phyloP scores from a whole-genome alignment of 2,113 vertebrate species.

The Bostrychus sinensis region DNA sequence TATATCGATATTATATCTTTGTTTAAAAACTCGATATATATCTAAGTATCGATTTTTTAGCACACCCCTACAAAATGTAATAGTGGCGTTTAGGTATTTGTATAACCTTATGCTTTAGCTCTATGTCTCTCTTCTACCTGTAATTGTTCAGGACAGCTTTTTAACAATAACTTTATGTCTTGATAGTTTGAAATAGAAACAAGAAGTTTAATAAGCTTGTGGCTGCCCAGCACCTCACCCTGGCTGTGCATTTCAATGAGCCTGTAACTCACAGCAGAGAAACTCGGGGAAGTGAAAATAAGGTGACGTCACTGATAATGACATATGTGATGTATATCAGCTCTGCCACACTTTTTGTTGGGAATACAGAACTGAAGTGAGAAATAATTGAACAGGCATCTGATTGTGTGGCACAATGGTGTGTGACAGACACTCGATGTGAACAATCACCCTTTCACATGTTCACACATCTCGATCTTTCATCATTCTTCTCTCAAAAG shows the following conservation, averaged over 20 bases:
- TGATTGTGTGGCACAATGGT: background rate
- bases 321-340: constrained; percentile 31
- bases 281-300: background rate
- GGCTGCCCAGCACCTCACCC: constrained; percentile 1
- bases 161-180: background rate
- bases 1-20: too few relatives aligned
- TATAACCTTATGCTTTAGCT: background rate
- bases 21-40: too few relatives aligned
- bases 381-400: constrained; percentile 6
- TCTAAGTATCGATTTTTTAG: too few relatives aligned
- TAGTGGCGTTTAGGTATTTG: background rate
- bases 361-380: constrained; percentile 16
- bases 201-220: constrained; percentile 13
- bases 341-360: constrained; percentile 3
- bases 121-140: background rate
- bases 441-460: background rate
- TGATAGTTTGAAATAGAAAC: constrained; percentile 6
- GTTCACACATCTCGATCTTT: background rate
- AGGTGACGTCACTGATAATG: constrained; percentile 20
- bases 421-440: background rate
- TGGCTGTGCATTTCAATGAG: constrained; percentile 19
- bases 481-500: background rate
- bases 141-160: background rate
- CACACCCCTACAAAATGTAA: background rate
- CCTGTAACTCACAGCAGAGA: constrained; percentile 12